Evolutionary conservation across 1,140 invertebrate species (phyloP).

Genomic region (Calephelis nemesis): DNA sequence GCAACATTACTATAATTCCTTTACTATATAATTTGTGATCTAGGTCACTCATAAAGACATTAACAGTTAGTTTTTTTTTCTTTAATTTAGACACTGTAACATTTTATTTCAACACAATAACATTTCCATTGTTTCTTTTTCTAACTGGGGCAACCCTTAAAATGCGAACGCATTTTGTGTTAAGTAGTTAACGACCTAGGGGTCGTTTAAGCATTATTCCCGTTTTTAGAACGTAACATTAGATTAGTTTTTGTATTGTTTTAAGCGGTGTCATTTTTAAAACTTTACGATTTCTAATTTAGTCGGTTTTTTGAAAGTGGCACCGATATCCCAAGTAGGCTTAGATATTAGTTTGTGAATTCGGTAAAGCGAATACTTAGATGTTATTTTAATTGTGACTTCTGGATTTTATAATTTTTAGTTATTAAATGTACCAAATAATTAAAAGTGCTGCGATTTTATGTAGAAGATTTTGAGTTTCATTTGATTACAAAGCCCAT

Average conservation of each 20-base stretch:
- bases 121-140: slow-evolving; percentile 64
- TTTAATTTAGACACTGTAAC: slow-evolving; percentile 68
- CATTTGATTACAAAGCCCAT: slow-evolving; percentile 42
- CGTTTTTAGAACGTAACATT: slow-evolving; percentile 54
- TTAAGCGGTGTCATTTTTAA: slow-evolving; percentile 55
- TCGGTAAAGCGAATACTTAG: slow-evolving; percentile 6
- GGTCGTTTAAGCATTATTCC: slow-evolving; percentile 71
- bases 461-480: slow-evolving; percentile 50
- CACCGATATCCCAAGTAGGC: slow-evolving; percentile 36
- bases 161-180: slow-evolving; percentile 48
- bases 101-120: slow-evolving; percentile 65
- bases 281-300: slow-evolving; percentile 20
- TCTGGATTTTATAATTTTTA: slow-evolving; percentile 56
- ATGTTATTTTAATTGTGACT: slow-evolving; percentile 49
- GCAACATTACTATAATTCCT: slow-evolving; percentile 67
- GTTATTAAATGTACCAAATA: slow-evolving; percentile 52
- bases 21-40: slow-evolving; percentile 68
- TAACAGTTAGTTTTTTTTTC: slow-evolving; percentile 68
- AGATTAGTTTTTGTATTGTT: slow-evolving; percentile 49
- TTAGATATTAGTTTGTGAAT: slow-evolving; percentile 34
- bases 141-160: slow-evolving; percentile 31
- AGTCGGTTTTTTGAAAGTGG: slow-evolving; percentile 38
- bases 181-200: slow-evolving; percentile 50
- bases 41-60: slow-evolving; percentile 78
- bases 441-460: slow-evolving; percentile 47